Evolutionary conservation across 2,888 invertebrate species (phyloP).

Genomic region (Orchestes rusci): DNA sequence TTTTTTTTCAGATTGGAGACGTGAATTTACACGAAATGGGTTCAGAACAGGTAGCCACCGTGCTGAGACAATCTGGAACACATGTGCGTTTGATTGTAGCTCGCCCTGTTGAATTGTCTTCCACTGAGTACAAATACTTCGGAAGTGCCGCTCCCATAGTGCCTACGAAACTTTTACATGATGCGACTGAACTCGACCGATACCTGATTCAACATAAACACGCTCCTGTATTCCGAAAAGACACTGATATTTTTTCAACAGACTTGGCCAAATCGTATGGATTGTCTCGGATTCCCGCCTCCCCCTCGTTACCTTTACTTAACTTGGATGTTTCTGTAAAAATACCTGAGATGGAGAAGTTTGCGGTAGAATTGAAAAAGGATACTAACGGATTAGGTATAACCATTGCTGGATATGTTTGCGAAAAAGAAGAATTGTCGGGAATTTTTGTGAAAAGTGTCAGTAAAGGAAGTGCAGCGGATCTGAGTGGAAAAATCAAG

Average conservation of each 20-base stretch:
- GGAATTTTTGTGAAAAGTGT: slow-evolving; percentile 99
- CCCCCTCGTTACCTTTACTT: slow-evolving; percentile 45
- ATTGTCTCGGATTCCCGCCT: slow-evolving; percentile 40
- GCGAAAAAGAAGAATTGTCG: slow-evolving; percentile 95
- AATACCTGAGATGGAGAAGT: slow-evolving; percentile 87
- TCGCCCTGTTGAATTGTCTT: slow-evolving; percentile 72
- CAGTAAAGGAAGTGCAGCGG: slow-evolving; percentile 93
- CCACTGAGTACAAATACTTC: slow-evolving; percentile 51
- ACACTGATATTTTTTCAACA: slow-evolving; percentile 36
- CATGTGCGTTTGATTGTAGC: slow-evolving; percentile 93
- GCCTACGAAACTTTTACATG: slow-evolving; percentile 69
- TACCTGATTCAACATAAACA: slow-evolving; percentile 80
- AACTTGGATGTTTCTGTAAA: slow-evolving; percentile 52
- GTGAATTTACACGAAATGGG: slow-evolving; percentile 91
- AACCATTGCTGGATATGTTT: slow-evolving; percentile 94
- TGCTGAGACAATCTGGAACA: slow-evolving; percentile 89
- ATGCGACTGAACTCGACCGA: slow-evolving; percentile 79
- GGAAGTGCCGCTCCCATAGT: slow-evolving; percentile 56
- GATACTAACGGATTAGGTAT: slow-evolving; percentile 91
- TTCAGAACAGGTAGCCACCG: slow-evolving; percentile 94
- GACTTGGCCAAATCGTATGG: slow-evolving; percentile 40
- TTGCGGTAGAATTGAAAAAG: slow-evolving; percentile 89
- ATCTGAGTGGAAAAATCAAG: slow-evolving; percentile 83
- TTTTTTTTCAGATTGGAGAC: slow-evolving; percentile 41
- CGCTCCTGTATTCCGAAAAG: slow-evolving; percentile 57